Evolutionary conservation across 2,888 invertebrate genomes (phyloP), one percentile per base, ranked within the genome.

Genomic region (Lepidochitona cinerea): DNA sequence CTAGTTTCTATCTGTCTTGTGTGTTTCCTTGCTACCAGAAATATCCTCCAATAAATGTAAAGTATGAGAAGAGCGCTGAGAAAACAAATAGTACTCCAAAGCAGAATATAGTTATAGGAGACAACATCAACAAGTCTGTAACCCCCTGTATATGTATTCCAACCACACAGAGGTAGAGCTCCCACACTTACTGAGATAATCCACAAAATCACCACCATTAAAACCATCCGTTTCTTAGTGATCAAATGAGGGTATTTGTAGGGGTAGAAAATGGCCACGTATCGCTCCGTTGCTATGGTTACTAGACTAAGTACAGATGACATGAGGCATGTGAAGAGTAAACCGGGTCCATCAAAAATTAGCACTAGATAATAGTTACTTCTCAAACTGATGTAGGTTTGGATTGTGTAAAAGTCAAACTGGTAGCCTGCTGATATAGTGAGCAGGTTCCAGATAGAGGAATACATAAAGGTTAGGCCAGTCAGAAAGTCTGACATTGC

Each of bases 241-340:
- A 79, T 72, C 72, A 75, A 72, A 12, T 67, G 23, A 32, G 68
- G 68, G 54, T 79, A 76, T 23, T 70, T 52, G 52, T 72, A 77
- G 7, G 75, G 65, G 33, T 79, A 68, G 32, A 79, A 74, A 9
- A 79, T 70, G 12, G 76, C 79, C 12, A 79, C 71, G 18, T 75
- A 77, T 36, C 79, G 54, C 14, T 79, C 79, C 14, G 65, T 37
- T 9, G 79, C 76, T 36, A 79, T 79, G 4, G 76, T 53, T 6
- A 66, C 70, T 2, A 79, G 70, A 41, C 75, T 79, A 3, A 79
- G 53, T 26, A 76, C 74, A 29, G 76, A 76, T 23, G 79, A 79
- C 76, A 79, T 75, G 73, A 79, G 72, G 53, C 79, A 75, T 9
- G 74, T 73, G 68, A 79, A 79, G 18, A 79, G 41, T 12, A 77